Conservation (phyloP, 2,797 vertebrate species). For the Gallinago nigripennis region DNA sequence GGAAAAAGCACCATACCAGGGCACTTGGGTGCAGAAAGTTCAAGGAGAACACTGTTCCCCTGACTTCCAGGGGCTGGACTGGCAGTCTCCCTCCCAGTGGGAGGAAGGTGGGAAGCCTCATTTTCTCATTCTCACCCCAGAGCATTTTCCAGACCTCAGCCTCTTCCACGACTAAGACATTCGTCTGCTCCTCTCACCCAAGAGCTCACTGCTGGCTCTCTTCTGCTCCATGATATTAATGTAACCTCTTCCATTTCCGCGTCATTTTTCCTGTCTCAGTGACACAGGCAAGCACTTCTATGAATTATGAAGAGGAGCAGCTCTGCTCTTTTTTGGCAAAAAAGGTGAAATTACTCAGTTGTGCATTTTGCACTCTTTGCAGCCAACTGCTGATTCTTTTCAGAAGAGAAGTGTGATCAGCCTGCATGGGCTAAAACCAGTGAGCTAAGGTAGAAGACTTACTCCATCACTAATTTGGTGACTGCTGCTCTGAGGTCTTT, state of each 20-base stretch:
- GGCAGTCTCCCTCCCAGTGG: background rate
- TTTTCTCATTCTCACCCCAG: background rate
- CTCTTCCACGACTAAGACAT: background rate
- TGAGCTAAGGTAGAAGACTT: background rate
- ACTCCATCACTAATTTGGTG: background rate
- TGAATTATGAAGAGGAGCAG: background rate
- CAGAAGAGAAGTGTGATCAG: background rate
- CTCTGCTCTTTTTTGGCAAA: background rate
- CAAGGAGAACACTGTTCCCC: background rate
- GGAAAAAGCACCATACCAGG: accelerated
- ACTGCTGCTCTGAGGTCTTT: background rate
- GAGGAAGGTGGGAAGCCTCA: background rate
- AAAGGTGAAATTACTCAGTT: background rate
- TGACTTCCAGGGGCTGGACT: background rate
- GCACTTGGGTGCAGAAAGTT: background rate
- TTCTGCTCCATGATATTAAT: background rate
- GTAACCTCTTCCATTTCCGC: background rate
- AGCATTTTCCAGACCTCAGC: background rate
- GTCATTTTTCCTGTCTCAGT: background rate
- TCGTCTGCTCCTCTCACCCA: background rate
- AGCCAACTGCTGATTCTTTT: background rate
- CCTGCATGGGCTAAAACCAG: background rate
- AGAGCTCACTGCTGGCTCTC: background rate
- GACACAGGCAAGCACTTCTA: background rate
- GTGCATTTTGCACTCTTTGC: background rate